phyloP scores from a whole-genome alignment of 2,888 invertebrate genomes.

The Drepana falcataria region DNA sequence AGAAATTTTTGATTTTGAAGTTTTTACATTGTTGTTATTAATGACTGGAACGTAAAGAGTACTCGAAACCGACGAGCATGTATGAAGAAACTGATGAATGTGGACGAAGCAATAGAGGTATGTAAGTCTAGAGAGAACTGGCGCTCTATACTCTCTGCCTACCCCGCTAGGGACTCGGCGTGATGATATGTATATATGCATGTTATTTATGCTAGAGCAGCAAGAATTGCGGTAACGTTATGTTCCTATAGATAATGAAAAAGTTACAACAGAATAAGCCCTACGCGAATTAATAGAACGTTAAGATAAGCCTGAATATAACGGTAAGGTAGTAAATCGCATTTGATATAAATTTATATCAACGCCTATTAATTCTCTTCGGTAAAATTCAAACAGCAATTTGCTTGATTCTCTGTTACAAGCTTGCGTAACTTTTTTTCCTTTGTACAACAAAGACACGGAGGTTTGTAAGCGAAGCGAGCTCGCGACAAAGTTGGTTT shows the following conservation, averaged over 20 bases:
- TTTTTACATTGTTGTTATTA: no score
- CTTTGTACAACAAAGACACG: slow-evolving; percentile 46
- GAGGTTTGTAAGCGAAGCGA: slow-evolving; percentile 33
- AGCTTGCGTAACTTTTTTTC: slow-evolving; percentile 35
- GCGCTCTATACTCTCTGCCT: no score
- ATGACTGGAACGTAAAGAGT: no score
- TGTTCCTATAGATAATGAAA: not conserved
- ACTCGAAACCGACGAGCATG: no score
- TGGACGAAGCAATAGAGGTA: no score
- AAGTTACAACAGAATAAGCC: not conserved
- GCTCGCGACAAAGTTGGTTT: slow-evolving; percentile 30
- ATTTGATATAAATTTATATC: not conserved
- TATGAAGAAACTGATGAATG: no score
- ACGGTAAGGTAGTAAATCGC: slow-evolving; percentile 5
- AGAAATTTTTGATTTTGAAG: no score
- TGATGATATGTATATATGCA: no score
- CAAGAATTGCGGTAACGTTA: no score
- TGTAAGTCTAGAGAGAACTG: no score
- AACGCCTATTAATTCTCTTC: slow-evolving; percentile 31
- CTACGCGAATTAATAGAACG: not conserved
- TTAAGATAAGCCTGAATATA: not conserved
- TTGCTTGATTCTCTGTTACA: slow-evolving; percentile 47
- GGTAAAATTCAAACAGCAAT: slow-evolving; percentile 34
- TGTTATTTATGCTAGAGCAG: no score
- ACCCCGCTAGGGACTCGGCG: no score